Conservation (phyloP, 2,888 invertebrate genomes). For the Aporophyla lueneburgensis region DNA sequence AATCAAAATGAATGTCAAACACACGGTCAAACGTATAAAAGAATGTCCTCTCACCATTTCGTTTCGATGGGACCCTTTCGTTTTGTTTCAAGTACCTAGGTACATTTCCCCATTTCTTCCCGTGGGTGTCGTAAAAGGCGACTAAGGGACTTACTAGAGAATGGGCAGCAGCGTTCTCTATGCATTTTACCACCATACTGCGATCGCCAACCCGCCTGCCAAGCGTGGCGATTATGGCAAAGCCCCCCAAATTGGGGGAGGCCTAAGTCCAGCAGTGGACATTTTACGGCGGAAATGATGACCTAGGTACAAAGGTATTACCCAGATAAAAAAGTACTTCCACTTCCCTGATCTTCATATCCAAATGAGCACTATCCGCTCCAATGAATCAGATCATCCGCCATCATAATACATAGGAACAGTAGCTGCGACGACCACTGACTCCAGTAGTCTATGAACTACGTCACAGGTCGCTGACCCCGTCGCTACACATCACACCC, state of each 20-base stretch:
- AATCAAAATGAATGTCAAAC: not conserved
- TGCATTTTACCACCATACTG: no score
- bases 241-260: no score
- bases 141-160: no score
- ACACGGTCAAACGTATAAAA: not conserved
- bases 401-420: conserved; percentile 15
- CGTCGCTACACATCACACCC: conserved; percentile 53
- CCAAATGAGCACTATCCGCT: not conserved
- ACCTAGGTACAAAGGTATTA: not conserved
- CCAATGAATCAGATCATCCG: conserved; percentile 8
- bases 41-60: not conserved
- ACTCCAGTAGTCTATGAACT: conserved; percentile 31
- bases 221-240: no score
- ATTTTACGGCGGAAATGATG: no score
- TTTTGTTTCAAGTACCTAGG: not conserved
- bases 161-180: no score
- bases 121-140: no score
- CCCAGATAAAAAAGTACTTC: not conserved
- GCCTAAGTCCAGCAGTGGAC: no score
- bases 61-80: not conserved
- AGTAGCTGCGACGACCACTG: conserved; percentile 9
- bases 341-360: not conserved
- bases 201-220: no score
- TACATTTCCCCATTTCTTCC: no score
- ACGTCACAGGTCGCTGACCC: conserved; percentile 57